These are phyloP conservation scores for Macaca nemestrina DNA, from an alignment of 2,113 vertebrate species.

Conservation along the genomic window DNA sequence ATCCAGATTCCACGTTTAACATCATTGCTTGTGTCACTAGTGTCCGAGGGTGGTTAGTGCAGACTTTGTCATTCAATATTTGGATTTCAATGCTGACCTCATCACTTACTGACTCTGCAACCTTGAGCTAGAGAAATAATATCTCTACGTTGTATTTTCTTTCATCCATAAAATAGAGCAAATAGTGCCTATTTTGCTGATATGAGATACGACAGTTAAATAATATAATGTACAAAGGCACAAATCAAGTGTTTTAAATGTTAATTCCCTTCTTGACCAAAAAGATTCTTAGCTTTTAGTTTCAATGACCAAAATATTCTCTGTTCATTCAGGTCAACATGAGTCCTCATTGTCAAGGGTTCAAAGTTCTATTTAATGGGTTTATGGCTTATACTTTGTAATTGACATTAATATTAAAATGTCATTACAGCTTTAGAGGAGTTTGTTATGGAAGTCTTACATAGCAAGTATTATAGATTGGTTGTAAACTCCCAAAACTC, in stretches of 20 bases:
- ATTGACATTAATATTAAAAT: neutral
- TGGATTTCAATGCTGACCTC: neutral
- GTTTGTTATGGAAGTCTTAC: neutral
- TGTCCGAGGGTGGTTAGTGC: neutral
- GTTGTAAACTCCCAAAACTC: neutral
- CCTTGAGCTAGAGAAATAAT: neutral
- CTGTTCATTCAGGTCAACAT: neutral
- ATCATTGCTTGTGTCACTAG: neutral
- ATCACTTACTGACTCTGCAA: neutral
- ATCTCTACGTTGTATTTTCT: neutral
- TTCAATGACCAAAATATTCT: neutral
- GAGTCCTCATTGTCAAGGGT: neutral
- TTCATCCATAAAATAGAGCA: neutral
- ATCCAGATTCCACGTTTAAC: neutral
- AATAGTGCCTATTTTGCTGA: neutral
- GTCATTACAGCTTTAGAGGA: neutral
- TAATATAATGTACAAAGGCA: neutral
- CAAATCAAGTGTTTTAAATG: neutral
- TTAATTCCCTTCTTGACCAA: neutral
- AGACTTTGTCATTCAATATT: neutral
- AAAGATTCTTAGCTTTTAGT: constrained; percentile 9
- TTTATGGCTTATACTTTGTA: neutral
- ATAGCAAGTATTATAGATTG: neutral
- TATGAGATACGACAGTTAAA: neutral
- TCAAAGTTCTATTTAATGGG: neutral